phyloP scores from a whole-genome alignment of 2,113 vertebrate genomes.

The Electrona antarctica region DNA sequence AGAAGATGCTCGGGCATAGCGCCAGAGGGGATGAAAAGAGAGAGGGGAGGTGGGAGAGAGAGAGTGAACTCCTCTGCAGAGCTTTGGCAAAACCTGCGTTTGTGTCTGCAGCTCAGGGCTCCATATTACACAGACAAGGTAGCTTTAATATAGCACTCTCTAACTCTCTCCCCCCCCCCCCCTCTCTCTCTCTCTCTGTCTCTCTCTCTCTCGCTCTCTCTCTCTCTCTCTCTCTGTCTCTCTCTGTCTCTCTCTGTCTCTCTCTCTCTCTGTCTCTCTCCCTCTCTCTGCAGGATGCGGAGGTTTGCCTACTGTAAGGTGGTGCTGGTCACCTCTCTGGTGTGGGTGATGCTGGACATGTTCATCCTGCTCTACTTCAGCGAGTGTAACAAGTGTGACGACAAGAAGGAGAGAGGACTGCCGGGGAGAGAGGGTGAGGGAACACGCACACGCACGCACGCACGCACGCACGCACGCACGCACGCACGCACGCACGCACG shows the following conservation, averaged over 20 bases:
- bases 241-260: neutral
- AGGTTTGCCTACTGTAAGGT: conserved; percentile 99
- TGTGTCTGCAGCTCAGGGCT: conserved; percentile 14
- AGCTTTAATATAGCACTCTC: conserved; percentile 10
- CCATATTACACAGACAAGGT: conserved; percentile 3
- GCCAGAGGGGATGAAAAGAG: conserved; percentile 5
- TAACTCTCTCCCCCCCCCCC: neutral
- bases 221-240: neutral
- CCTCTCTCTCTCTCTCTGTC: neutral
- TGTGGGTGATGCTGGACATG: conserved; percentile 99
- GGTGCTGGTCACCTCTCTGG: conserved; percentile 97
- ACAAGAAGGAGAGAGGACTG: conserved; percentile 93
- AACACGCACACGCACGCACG: neutral
- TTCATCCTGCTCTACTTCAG: conserved; percentile 99
- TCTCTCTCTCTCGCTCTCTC: neutral
- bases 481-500: neutral
- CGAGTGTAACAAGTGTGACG: conserved; percentile 99
- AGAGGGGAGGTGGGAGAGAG: neutral
- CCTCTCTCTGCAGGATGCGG: conserved; percentile 84
- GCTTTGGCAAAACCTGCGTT: conserved; percentile 22
- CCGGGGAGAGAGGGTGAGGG: conserved; percentile 78
- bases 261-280: neutral
- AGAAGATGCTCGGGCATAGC: conserved; percentile 21
- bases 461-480: neutral
- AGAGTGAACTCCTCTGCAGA: conserved; percentile 14